phyloP scores from a whole-genome alignment of 2,797 vertebrate genomes.

The Triplophysa bombifrons region DNA sequence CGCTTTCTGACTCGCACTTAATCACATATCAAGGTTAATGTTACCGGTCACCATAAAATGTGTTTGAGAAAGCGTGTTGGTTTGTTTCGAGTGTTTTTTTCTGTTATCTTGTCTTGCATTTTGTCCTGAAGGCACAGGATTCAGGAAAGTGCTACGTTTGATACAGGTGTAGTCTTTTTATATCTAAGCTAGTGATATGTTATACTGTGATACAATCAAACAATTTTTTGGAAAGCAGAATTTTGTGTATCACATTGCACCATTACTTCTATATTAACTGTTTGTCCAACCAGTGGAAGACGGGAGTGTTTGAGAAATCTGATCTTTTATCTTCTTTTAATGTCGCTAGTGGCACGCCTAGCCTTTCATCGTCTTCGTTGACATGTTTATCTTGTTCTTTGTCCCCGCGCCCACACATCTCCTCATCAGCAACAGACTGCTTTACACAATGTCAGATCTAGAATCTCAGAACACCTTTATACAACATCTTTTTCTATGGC shows the following conservation, averaged over 20 bases:
- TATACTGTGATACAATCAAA: neutral
- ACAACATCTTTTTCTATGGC: slow-evolving; percentile 3
- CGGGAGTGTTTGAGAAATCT: neutral
- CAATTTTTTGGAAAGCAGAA: neutral
- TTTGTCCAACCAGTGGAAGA: neutral
- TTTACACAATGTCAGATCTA: slow-evolving; percentile 15
- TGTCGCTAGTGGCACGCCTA: neutral
- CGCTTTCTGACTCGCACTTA: neutral
- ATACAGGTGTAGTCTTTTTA: neutral
- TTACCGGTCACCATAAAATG: neutral
- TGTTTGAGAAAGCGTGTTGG: neutral
- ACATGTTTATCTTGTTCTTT: slow-evolving; percentile 7
- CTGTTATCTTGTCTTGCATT: neutral
- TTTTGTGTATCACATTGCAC: neutral
- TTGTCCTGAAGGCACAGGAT: neutral
- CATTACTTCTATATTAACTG: neutral
- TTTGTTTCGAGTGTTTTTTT: neutral
- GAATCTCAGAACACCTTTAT: slow-evolving; percentile 13
- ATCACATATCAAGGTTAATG: slow-evolving; percentile 17
- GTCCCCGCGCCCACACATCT: neutral
- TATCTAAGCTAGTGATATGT: neutral
- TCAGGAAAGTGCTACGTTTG: neutral
- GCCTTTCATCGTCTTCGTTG: neutral
- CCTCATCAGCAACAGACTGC: slow-evolving; percentile 22
- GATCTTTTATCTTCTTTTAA: neutral